Evolutionary conservation across 2,113 vertebrate genomes (phyloP), one percentile per base, ranked within the genome.

Genomic region (Sula dactylatra): DNA sequence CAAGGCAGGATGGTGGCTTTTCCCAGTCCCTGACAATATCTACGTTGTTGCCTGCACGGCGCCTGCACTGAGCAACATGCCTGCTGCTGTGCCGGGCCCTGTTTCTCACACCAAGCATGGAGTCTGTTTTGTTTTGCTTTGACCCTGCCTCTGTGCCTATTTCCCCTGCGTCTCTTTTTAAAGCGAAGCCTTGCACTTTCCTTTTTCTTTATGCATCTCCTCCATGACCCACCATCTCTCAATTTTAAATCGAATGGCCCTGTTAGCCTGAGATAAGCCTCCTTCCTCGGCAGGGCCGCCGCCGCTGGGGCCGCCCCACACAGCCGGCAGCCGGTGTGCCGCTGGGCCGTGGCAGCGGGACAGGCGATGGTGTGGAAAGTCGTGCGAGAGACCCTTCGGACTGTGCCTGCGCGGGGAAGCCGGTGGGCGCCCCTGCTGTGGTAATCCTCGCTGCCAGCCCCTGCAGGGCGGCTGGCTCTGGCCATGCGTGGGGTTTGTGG

Each of bases 1-100:
- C 1, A 0, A 16, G 26, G 36, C 40, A 50, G 61, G 29, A 10
- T 3, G 0, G 1, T 4, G 29, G 64, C 25, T 62, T n/a, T 85
- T 19, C 55, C 17, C 54, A 4, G 27, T 4, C 12, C 15, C 27
- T 2, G 13, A 3, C 1, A 10, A 2, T 3, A 56, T 2, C 13
- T 4, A 1, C 2, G 0, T 4, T 1, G 3, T 2, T 36, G 24
- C 52, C 50, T 2, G 10, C 15, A 7, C 29, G 10, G 42, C 36
- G 26, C 26, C 1, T 5, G 5, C 1, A 5, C 8, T 5, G 9
- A 49, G 31, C 50, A 32, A 21, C 1, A 2, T 3, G 15, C 52
- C 19, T 9, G 8, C 16, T 1, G 4, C 3, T 2, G 34, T 3
- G 4, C n/a, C 7, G 36, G 26, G 64, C 55, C 15, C 56, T 4